phyloP scores from a whole-genome alignment of 2,797 vertebrate genomes.

The Varecia variegata region DNA sequence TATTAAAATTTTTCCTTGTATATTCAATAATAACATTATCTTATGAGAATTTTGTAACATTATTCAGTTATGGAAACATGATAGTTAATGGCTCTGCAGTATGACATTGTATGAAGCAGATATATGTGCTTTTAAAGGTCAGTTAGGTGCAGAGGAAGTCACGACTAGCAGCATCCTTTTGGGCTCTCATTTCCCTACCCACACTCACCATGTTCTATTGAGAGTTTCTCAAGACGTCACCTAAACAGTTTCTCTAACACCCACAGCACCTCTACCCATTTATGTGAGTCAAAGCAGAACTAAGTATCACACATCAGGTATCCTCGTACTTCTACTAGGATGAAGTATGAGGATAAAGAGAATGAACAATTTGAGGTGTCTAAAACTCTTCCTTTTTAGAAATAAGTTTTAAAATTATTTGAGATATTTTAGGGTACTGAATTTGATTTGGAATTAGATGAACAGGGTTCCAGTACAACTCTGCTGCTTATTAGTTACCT shows the following conservation, averaged over 20 bases:
- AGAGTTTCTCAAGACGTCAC: not conserved
- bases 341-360: not conserved
- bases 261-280: not conserved
- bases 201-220: not conserved
- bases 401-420: not conserved
- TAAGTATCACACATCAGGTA: not conserved
- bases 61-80: not conserved
- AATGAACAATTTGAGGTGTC: not conserved
- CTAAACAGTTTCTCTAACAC: accelerated
- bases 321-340: not conserved
- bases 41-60: not conserved
- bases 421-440: not conserved
- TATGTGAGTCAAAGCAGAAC: not conserved
- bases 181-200: not conserved
- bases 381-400: not conserved
- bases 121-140: not conserved
- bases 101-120: not conserved
- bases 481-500: not conserved
- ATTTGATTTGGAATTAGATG: not conserved
- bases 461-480: not conserved
- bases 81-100: not conserved
- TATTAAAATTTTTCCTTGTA: not conserved
- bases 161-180: not conserved
- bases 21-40: not conserved
- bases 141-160: not conserved